Evolutionary conservation across 2,888 invertebrate species (phyloP).

Genomic region (Andrena camellia): DNA sequence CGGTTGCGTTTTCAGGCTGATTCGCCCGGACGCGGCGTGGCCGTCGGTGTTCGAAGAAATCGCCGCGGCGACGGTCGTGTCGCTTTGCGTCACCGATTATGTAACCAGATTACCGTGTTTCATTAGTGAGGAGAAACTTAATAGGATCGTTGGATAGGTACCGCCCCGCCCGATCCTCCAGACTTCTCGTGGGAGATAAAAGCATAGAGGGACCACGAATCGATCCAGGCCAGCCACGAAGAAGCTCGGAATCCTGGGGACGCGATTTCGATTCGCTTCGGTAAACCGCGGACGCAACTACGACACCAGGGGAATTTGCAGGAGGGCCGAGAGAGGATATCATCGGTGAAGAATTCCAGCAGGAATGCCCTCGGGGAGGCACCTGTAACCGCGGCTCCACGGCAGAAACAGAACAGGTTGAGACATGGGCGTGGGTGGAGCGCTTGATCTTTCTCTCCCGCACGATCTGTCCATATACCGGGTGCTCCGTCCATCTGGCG

Average conservation of each 20-base stretch:
- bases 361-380: slow-evolving; percentile 83
- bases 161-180: slow-evolving; percentile 7
- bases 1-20: slow-evolving; percentile 34
- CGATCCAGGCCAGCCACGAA: neutral
- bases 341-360: slow-evolving; percentile 80
- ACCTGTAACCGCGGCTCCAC: slow-evolving; percentile 82
- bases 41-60: slow-evolving; percentile 45
- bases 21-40: slow-evolving; percentile 22
- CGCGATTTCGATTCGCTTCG: slow-evolving; percentile 33
- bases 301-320: slow-evolving; percentile 63
- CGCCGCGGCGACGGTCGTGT: slow-evolving; percentile 11
- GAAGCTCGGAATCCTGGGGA: neutral
- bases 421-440: slow-evolving; percentile 84
- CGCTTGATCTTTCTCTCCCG: slow-evolving; percentile 81
- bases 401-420: slow-evolving; percentile 83
- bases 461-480: slow-evolving; percentile 72
- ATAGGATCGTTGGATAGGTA: slow-evolving; percentile 32
- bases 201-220: neutral
- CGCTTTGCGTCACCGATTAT: slow-evolving; percentile 53
- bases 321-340: slow-evolving; percentile 73
- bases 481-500: slow-evolving; percentile 45
- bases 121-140: slow-evolving; percentile 51
- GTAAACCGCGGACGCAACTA: slow-evolving; percentile 38
- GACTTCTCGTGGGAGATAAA: neutral
- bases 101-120: slow-evolving; percentile 46